Conservation (phyloP, 2,797 vertebrate genomes). For the Catamblyrhynchus diadema region DNA sequence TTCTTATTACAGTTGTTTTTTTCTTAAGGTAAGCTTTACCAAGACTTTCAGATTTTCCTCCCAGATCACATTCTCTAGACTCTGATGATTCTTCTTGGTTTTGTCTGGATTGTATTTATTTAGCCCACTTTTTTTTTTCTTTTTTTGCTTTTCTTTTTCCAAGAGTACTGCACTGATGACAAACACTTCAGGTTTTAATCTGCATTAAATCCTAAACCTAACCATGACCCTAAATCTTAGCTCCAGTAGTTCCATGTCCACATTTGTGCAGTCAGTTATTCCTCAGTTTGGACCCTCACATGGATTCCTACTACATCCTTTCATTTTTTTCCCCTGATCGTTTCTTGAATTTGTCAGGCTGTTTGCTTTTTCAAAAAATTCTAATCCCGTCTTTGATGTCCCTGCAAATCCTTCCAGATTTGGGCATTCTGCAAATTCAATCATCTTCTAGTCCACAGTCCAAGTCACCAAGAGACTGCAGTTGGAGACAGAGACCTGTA, state of each 20-base stretch:
- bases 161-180: neutral
- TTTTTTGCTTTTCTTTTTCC: neutral
- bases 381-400: neutral
- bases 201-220: neutral
- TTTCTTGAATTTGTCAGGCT: constrained; percentile 15
- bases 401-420: neutral
- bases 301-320: neutral
- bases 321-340: neutral
- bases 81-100: neutral
- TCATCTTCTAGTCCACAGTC: neutral
- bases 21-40: neutral
- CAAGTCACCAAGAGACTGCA: neutral
- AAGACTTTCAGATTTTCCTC: neutral
- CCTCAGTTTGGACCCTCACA: neutral
- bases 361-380: neutral
- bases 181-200: constrained; percentile 27
- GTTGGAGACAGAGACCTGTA: neutral
- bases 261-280: constrained; percentile 36
- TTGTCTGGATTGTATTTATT: constrained; percentile 6
- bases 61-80: neutral
- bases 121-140: neutral
- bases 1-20: neutral
- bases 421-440: neutral
- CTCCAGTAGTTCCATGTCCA: neutral
- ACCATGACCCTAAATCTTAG: neutral